These are phyloP conservation scores for Aspiorhynchus laticeps DNA, from an alignment of 2,113 vertebrate genomes.

Conservation along the genomic window DNA sequence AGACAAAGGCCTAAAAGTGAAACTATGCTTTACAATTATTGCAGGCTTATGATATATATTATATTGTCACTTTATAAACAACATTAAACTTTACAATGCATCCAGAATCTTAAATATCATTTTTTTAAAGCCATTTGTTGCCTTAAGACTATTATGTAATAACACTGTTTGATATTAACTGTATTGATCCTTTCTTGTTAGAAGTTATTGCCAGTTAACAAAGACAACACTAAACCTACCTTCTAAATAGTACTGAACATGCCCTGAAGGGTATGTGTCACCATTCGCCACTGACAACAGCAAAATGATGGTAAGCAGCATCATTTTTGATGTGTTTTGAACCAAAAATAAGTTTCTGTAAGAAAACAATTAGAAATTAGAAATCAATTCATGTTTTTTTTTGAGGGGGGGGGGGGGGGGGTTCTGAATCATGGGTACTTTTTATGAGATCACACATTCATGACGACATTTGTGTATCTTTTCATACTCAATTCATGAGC, in stretches of 20 bases:
- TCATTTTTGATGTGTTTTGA: conserved; percentile 44
- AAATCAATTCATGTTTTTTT: no score
- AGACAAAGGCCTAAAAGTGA: background rate
- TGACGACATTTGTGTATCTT: background rate
- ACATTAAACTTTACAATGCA: background rate
- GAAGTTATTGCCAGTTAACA: background rate
- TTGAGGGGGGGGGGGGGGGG: no score
- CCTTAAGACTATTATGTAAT: background rate
- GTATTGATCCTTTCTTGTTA: background rate
- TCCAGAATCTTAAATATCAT: background rate
- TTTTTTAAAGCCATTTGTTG: background rate
- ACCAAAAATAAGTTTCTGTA: conserved; percentile 6
- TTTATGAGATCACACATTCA: background rate
- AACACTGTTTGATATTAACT: background rate
- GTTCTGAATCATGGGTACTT: no score
- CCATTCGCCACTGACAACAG: conserved; percentile 59
- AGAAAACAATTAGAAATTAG: background rate
- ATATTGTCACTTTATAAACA: background rate
- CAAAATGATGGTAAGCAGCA: conserved; percentile 60
- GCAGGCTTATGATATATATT: background rate
- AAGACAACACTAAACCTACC: conserved; percentile 59
- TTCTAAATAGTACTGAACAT: conserved; percentile 47
- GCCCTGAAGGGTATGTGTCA: conserved; percentile 51
- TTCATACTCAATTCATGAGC: background rate
- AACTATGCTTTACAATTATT: background rate